A percentile compares a stretch with the other conserved stretches of the same genome.
Conservation (phyloP, 2,113 vertebrate species). For the rabbit (Oryctolagus cuniculus) region mOryCun1.1 NC_091432.1:228569501-228570000, state of each 20-base stretch:
- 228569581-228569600: slow-evolving; percentile 32
- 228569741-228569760: slow-evolving; percentile 47
- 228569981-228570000: slow-evolving; percentile 4
- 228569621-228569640: not conserved
- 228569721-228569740: not conserved
- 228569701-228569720: slow-evolving; percentile 42
- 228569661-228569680: slow-evolving; percentile 7
- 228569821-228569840: slow-evolving; percentile 99
- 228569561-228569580: not conserved
- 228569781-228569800: slow-evolving; percentile 99
- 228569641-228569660: not conserved
- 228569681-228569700: slow-evolving; percentile 36
- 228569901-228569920: not conserved
- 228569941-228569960: slow-evolving; percentile 20
- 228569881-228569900: not conserved
- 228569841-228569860: slow-evolving; percentile 88
- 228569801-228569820: slow-evolving; percentile 94
- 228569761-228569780: slow-evolving; percentile 99
- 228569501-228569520: not conserved
- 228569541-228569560: not conserved
- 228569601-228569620: not conserved
- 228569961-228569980: slow-evolving; percentile 42
- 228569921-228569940: not conserved
- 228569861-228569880: not conserved
- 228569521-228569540: not conserved